phyloP scores from a whole-genome alignment of 2,797 vertebrate species.

The Myioborus melanocephalus region DNA sequence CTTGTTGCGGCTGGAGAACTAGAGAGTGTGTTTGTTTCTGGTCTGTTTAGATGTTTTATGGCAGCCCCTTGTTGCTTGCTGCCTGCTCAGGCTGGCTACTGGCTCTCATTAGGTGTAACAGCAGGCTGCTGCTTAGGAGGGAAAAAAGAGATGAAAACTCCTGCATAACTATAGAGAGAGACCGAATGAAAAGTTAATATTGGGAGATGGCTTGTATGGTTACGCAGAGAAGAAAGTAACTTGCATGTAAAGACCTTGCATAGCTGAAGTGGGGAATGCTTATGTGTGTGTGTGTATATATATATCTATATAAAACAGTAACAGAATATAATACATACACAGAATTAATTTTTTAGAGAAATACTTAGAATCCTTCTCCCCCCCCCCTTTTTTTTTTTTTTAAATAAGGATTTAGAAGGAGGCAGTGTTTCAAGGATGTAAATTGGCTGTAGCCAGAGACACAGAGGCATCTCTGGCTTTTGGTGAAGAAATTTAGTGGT shows the following conservation, averaged over 20 bases:
- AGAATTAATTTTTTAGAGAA: neutral
- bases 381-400: fast-evolving
- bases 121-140: neutral
- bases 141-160: slow-evolving; percentile 1
- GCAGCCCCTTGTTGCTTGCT: neutral
- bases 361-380: neutral
- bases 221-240: neutral
- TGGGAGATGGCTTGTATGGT: fast-evolving
- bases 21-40: slow-evolving; percentile 37
- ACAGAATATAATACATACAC: neutral
- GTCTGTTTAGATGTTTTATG: slow-evolving; percentile 38
- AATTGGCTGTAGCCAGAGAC: neutral
- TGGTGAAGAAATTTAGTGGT: neutral
- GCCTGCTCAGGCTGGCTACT: neutral
- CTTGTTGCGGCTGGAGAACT: slow-evolving; percentile 42
- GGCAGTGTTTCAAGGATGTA: neutral
- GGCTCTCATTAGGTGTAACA: slow-evolving; percentile 16
- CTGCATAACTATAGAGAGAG: neutral
- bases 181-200: neutral
- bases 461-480: neutral
- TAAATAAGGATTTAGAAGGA: neutral
- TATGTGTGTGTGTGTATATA: fast-evolving
- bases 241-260: fast-evolving
- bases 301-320: neutral
- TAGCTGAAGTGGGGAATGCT: neutral